Percentiles rank a stretch among this genome's conserved stretches.
These are phyloP conservation scores for Trematomus bernacchii DNA, from an alignment of 2,797 vertebrate genomes.

Conservation along the genomic window DNA sequence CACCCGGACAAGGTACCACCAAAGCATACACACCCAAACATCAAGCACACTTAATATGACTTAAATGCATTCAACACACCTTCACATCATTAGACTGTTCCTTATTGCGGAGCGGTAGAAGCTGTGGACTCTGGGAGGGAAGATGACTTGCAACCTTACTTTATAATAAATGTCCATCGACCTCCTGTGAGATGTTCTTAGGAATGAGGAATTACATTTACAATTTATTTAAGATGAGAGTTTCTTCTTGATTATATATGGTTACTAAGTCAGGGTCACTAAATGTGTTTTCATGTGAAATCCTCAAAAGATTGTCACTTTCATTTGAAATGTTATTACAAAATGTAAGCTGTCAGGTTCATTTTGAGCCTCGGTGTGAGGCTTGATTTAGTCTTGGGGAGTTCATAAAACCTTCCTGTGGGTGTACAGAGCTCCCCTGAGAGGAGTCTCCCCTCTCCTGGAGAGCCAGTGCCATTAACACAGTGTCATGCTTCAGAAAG, in stretches of 20 bases:
- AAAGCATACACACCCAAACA: background rate
- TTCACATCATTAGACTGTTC: conserved; percentile 3
- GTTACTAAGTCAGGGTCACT: background rate
- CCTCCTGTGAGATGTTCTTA: conserved; percentile 10
- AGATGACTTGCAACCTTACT: conserved; percentile 6
- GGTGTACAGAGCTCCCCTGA: conserved; percentile 36
- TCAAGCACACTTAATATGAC: background rate
- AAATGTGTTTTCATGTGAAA: conserved; percentile 15
- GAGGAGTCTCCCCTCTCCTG: conserved; percentile 74
- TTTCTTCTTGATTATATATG: background rate
- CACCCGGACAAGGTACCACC: conserved; percentile 95
- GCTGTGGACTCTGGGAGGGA: background rate
- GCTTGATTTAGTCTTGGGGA: conserved; percentile 1
- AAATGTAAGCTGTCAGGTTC: background rate
- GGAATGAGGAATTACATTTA: conserved; percentile 26
- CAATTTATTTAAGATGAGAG: conserved; percentile 11
- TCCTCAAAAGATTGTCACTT: background rate
- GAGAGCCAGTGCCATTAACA: conserved; percentile 45
- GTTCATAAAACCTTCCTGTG: conserved; percentile 21
- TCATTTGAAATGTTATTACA: background rate
- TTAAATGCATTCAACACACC: background rate
- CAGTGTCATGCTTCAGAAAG: background rate
- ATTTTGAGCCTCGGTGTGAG: background rate
- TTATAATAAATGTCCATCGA: background rate
- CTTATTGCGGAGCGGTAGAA: background rate